phyloP scores from a whole-genome alignment of 2,888 invertebrate species.

The Torymus aiolomorphi region DNA sequence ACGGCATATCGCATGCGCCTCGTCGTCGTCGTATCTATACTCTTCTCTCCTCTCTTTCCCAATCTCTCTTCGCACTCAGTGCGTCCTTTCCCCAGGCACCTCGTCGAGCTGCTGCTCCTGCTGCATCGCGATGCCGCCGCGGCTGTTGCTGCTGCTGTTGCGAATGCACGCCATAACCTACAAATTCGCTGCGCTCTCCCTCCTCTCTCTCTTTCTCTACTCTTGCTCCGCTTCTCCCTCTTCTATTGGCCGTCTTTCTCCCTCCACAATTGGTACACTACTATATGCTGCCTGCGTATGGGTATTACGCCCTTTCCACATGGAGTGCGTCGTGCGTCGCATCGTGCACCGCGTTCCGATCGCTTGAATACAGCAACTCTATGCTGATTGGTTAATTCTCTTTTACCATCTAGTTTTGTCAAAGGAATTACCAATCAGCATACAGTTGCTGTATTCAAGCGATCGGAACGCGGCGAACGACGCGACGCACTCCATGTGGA shows the following conservation, averaged over 20 bases:
- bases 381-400: too few relatives aligned
- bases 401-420: too few relatives aligned
- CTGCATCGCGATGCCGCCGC: constrained; percentile 47
- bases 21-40: neutral
- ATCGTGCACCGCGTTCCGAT: too few relatives aligned
- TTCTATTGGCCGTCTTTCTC: neutral
- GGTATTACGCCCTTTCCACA: too few relatives aligned
- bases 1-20: neutral
- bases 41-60: constrained; percentile 13
- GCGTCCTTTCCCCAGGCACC: constrained; percentile 26
- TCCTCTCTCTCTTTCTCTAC: neutral
- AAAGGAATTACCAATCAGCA: too few relatives aligned
- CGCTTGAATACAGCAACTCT: too few relatives aligned
- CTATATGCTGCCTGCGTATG: neutral
- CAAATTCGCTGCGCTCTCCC: constrained; percentile 1
- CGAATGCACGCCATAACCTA: constrained; percentile 47
- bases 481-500: too few relatives aligned
- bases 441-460: too few relatives aligned
- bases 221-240: neutral
- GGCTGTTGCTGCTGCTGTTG: constrained; percentile 18
- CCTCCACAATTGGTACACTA: neutral
- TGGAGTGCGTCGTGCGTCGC: too few relatives aligned
- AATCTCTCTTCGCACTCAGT: constrained; percentile 15
- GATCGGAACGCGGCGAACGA: too few relatives aligned
- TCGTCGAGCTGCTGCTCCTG: constrained; percentile 19